These are phyloP conservation scores for Syngnathus floridae DNA, from an alignment of 2,113 vertebrate genomes.

Conservation along the genomic window DNA sequence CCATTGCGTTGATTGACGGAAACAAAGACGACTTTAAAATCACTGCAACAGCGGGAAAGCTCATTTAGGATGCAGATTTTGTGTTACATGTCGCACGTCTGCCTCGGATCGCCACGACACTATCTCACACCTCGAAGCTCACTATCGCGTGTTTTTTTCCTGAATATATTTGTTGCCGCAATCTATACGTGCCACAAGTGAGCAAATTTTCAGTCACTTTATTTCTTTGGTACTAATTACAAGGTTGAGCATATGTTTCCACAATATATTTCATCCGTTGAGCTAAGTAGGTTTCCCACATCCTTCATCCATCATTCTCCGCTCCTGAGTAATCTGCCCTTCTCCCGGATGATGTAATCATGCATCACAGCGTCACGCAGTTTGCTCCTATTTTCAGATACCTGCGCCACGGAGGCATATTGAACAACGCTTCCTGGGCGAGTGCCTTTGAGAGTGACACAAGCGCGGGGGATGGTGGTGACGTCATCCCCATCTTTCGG, in stretches of 20 bases:
- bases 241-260: conserved; percentile 27
- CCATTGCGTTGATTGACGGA: background rate
- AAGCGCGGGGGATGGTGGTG: conserved; percentile 19
- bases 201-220: conserved; percentile 10
- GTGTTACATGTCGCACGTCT: background rate
- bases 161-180: background rate
- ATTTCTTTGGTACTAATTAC: conserved; percentile 17
- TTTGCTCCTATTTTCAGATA: conserved; percentile 66
- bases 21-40: background rate
- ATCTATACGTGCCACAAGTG: background rate
- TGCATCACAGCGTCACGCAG: conserved; percentile 60
- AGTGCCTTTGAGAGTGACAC: conserved; percentile 21
- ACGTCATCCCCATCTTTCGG: conserved; percentile 34
- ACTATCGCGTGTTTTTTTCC: background rate
- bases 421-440: conserved; percentile 60
- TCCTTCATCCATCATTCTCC: conserved; percentile 52
- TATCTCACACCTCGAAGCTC: background rate
- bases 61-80: background rate
- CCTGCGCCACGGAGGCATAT: conserved; percentile 57
- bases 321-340: conserved; percentile 59
- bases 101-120: background rate
- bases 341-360: conserved; percentile 60
- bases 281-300: conserved; percentile 41
- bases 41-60: background rate
- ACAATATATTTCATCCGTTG: conserved; percentile 19